Conservation (phyloP, 2,797 vertebrate species). For the Myripristis jacobus region DNA sequence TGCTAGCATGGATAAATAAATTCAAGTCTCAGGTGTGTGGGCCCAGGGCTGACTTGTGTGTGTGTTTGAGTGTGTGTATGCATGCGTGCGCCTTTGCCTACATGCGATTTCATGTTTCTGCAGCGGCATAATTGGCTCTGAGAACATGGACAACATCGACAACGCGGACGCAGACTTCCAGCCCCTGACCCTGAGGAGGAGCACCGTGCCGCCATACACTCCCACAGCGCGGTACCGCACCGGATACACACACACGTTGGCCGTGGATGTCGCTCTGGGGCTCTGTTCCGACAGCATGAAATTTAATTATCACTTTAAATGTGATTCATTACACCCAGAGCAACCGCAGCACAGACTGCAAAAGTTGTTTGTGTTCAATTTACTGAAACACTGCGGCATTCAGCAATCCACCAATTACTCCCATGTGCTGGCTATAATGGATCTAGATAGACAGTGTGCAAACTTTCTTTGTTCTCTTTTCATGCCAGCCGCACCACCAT, state of each 20-base stretch:
- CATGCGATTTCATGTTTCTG: slow-evolving; percentile 21
- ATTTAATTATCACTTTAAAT: slow-evolving; percentile 2
- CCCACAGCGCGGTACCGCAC: slow-evolving; percentile 60
- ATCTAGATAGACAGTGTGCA: slow-evolving; percentile 18
- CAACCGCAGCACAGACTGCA: neutral
- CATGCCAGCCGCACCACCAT: slow-evolving; percentile 81
- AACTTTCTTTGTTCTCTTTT: slow-evolving; percentile 46
- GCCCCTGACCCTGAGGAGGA: slow-evolving; percentile 68
- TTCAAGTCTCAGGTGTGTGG: slow-evolving; percentile 2
- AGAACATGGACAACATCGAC: slow-evolving; percentile 78
- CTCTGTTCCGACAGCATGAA: neutral
- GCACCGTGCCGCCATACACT: slow-evolving; percentile 50
- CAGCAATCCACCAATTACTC: neutral
- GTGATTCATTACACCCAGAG: neutral
- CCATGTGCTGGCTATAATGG: neutral
- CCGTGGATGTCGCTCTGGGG: neutral
- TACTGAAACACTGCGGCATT: neutral
- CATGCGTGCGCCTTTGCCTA: too few relatives aligned
- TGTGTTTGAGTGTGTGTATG: neutral
- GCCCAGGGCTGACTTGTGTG: slow-evolving; percentile 3
- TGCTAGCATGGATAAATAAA: neutral
- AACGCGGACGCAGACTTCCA: slow-evolving; percentile 64
- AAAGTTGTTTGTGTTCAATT: neutral
- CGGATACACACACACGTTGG: slow-evolving; percentile 34
- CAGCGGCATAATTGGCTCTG: slow-evolving; percentile 79